Evolutionary conservation across 2,113 vertebrate genomes (phyloP), one percentile per base, ranked within the genome.

Genomic region (Sisor rabdophorus): DNA sequence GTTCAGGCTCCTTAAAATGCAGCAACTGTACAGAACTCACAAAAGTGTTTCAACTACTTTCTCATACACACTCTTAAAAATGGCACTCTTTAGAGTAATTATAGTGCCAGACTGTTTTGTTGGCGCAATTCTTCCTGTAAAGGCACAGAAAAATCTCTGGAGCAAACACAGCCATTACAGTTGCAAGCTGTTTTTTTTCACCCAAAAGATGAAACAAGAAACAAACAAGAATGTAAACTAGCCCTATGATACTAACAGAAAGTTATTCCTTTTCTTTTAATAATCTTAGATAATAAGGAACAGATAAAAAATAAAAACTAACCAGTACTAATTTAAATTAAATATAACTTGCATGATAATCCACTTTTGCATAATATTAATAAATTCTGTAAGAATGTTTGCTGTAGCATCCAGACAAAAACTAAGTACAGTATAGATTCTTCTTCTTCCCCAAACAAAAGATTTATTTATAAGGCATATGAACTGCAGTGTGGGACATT

Each of bases 1-100:
- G 48, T 71, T 50, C 26, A 26, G 59, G 22, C 76, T 78, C 65
- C 52, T 78, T 72, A 72, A n/a, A 12, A 72, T 72, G 77, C 77
- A 64, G 58, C 12, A 70, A 53, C 22, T 64, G n/a, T 63, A 50
- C 48, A 63, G 17, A 12, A 17, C 32, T 71, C 48, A 32, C 11
- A 36, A 56, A 70, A 58, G 19, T 60, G 55, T 60, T 52, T 28
- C 17, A 36, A n/a, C 53, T 76, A 59, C 58, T 54, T 30, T 2
- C 47, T 60, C 9, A 44, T 72, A 24, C 65, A 69, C 65, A 20
- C 65, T 13, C 36, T 71, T 56, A 11, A n/a, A 65, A n/a, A 73
- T 61, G 17, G 55, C 59, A 63, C 47, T n/a, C 59, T 72, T 82
- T 61, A 71, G 70, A 11, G 32, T 65, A 61, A 81, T 74, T 72